Conservation (phyloP, 2,113 vertebrate species). For the Myxocyprinus asiaticus region DNA sequence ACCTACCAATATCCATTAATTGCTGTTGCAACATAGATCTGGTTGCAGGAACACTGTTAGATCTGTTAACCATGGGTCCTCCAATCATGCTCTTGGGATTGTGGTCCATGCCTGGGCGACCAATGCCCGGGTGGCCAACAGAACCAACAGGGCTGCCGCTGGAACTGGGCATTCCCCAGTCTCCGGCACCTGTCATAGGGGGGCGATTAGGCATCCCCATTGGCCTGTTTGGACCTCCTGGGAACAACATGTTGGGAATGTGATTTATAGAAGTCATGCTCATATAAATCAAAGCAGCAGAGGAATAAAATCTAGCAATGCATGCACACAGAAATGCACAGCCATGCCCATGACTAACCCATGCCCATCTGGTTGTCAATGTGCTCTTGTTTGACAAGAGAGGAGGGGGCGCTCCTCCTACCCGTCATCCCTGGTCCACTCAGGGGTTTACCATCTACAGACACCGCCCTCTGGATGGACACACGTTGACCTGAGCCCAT, state of each 20-base stretch:
- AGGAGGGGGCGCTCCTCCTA: constrained; percentile 80
- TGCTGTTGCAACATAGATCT: constrained; percentile 86
- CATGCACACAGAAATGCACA: too few relatives aligned
- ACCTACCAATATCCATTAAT: constrained; percentile 87
- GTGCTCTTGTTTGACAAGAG: constrained; percentile 84
- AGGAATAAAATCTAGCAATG: too few relatives aligned
- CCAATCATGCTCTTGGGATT: constrained; percentile 69
- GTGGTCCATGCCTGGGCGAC: constrained; percentile 77
- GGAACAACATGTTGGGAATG: background rate
- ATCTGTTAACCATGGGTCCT: constrained; percentile 76
- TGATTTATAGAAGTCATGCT: too few relatives aligned
- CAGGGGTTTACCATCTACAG: constrained; percentile 81
- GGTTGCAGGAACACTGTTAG: constrained; percentile 79
- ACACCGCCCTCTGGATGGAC: constrained; percentile 84
- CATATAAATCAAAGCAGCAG: background rate
- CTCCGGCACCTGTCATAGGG: constrained; percentile 73
- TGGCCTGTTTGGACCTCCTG: constrained; percentile 79
- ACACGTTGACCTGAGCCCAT: constrained; percentile 65
- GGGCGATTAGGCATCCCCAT: constrained; percentile 75
- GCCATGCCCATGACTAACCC: constrained; percentile 65
- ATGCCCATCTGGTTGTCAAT: constrained; percentile 74
- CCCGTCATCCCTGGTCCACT: constrained; percentile 72
- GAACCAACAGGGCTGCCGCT: constrained; percentile 72
- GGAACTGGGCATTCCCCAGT: constrained; percentile 83
- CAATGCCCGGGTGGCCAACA: constrained; percentile 72